Base-by-base conservation (phyloP, 2,888 invertebrate species). In the Cephalotes varians region DNA sequence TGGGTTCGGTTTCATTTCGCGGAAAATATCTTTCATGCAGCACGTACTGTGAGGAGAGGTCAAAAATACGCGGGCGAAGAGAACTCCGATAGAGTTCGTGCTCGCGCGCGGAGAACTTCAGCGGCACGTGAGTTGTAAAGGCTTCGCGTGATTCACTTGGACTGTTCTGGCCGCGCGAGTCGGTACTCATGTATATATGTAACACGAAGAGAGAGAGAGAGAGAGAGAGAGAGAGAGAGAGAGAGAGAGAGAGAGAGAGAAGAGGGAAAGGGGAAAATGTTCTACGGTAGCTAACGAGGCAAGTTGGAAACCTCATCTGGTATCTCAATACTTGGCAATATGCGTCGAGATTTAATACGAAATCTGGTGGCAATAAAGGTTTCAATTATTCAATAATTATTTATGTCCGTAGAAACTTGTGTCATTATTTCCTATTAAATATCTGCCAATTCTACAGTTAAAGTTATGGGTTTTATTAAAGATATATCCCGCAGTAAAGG, bases 121-220 rank as follows among this genome's bases (percentile, higher is more conserved):
- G 10, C 54, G 80, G 64, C 71, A 82, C 88, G 83, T 72, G 83
- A 88, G 72, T 88, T 74, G 81, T 73, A 84, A 80, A 80, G 79
- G 62, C 84, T 84, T 76, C 82, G 86, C 90, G 88, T 92, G 92
- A 91, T 91, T 91, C 91, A 87, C 86, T 86, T 89, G 87, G 82
- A 83, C 58, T 51, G 86, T 89, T 89, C 87, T 86, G 85, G 84
- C 72, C 87, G 72, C 87, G 76, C 86, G 65, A 60, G 73, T 64
- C n/a, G 49, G 49, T 65, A 54, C 51, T 65, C 74, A 65, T 31
- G 15, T 65, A 65, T 12, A 65, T 40, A 65, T 49, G 31, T 40
- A 31, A 40, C 15, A 49, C 18, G n/a, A n/a, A 40, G n/a, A 62
- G 62, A 49, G 15, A 49, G 62, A 37, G 44, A 34, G 21, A 10